Evolutionary conservation across 2,797 vertebrate species (phyloP).

Genomic region (Paratrypauchen microcephalus): DNA sequence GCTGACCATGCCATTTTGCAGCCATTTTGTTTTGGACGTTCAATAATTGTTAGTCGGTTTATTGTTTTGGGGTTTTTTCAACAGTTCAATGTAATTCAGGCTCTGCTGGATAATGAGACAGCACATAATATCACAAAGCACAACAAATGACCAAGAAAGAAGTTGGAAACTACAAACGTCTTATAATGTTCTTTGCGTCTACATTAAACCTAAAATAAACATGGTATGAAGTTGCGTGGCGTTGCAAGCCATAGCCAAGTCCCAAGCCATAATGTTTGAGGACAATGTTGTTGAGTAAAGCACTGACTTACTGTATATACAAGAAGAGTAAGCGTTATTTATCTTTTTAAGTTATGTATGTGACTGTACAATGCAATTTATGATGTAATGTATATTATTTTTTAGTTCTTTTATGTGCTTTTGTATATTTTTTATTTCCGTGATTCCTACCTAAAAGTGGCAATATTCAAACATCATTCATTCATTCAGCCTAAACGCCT

Average conservation of each 20-base stretch:
- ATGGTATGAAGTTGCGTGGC: conserved; percentile 9
- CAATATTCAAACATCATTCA: conserved; percentile 1
- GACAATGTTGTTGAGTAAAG: conserved; percentile 33
- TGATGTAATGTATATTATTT: conserved; percentile 28
- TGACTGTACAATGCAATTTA: conserved; percentile 41
- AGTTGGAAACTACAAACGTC: conserved; percentile 6
- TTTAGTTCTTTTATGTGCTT: conserved; percentile 22
- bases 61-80: conserved; percentile 1
- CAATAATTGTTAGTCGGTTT: neutral
- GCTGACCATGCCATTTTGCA: neutral
- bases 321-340: conserved; percentile 58
- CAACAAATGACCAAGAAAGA: conserved; percentile 15
- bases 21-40: neutral
- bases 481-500: conserved; percentile 9
- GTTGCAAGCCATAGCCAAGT: conserved; percentile 21
- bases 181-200: conserved; percentile 17
- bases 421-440: conserved; percentile 24
- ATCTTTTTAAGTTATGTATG: conserved; percentile 66
- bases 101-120: neutral
- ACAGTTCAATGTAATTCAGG: conserved; percentile 6
- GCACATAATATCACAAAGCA: conserved; percentile 27
- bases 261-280: conserved; percentile 51
- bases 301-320: conserved; percentile 48
- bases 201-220: conserved; percentile 12
- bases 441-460: neutral